Evolutionary conservation across 2,113 vertebrate species (phyloP).

Genomic region (Galemys pyrenaicus): DNA sequence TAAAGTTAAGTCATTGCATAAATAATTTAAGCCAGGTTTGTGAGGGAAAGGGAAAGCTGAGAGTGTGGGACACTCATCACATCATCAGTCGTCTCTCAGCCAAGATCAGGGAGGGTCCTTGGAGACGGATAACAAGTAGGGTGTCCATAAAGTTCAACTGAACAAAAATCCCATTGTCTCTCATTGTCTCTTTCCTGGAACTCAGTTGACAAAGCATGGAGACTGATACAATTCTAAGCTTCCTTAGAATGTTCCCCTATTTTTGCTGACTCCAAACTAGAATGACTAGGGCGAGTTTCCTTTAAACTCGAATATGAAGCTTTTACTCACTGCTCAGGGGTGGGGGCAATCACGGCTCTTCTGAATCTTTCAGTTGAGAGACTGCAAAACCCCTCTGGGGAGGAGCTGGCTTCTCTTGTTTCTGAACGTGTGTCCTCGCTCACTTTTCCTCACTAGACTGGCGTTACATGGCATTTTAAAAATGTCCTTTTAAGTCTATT

Average conservation of each 20-base stretch:
- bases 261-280: not conserved
- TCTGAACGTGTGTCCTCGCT: conserved; percentile 2
- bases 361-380: not conserved
- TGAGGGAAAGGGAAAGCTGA: not conserved
- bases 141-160: not conserved
- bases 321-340: not conserved
- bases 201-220: not conserved
- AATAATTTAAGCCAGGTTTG: conserved; percentile 55
- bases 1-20: conserved; percentile 50
- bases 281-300: not conserved
- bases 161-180: not conserved
- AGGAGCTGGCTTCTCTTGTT: not conserved
- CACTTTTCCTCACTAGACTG: conserved; percentile 57
- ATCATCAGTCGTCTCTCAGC: not conserved
- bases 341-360: not conserved
- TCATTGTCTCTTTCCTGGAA: not conserved
- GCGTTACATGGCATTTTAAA: conserved; percentile 69
- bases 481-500: conserved; percentile 72
- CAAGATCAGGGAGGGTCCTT: not conserved
- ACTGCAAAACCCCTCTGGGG: not conserved
- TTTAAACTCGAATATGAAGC: not conserved
- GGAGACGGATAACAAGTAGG: conserved; percentile 29
- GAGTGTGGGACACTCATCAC: not conserved
- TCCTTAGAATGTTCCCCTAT: not conserved
- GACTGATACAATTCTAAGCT: not conserved